phyloP scores from a whole-genome alignment of 2,888 invertebrate species.

The Acholoe squamosa region DNA sequence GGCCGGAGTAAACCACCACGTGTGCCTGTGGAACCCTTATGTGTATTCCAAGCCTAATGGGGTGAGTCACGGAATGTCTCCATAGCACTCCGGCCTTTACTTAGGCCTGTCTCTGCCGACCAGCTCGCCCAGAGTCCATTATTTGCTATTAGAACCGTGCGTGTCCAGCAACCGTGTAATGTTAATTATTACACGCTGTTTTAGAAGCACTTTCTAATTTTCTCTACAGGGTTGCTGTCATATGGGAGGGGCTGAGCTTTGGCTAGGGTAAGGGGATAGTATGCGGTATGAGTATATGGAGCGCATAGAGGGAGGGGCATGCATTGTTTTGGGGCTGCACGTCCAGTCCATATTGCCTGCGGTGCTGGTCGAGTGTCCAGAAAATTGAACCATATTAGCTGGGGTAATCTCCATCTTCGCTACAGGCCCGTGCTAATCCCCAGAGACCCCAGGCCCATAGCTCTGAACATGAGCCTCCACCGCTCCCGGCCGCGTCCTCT shows the following conservation, averaged over 20 bases:
- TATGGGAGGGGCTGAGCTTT: neutral
- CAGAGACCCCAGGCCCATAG: neutral
- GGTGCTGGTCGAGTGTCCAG: neutral
- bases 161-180: slow-evolving; percentile 54
- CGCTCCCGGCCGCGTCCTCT: neutral
- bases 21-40: slow-evolving; percentile 83
- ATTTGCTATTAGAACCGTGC: slow-evolving; percentile 41
- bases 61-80: slow-evolving; percentile 73
- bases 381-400: slow-evolving; percentile 53
- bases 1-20: slow-evolving; percentile 83
- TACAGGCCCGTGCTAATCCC: slow-evolving; percentile 14
- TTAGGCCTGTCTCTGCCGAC: neutral
- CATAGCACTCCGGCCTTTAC: neutral
- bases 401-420: slow-evolving; percentile 39
- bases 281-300: neutral
- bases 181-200: slow-evolving; percentile 49
- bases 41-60: slow-evolving; percentile 83
- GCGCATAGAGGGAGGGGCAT: neutral
- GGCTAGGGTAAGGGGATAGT: no score
- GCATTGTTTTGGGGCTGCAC: neutral
- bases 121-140: neutral
- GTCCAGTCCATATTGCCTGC: neutral
- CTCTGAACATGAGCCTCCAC: slow-evolving; percentile 2
- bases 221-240: neutral
- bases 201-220: slow-evolving; percentile 16